Percentiles rank a stretch among this genome's conserved stretches.
Evolutionary conservation across 1,140 invertebrate species (phyloP).

Genomic region (Hyles euphorbiae): DNA sequence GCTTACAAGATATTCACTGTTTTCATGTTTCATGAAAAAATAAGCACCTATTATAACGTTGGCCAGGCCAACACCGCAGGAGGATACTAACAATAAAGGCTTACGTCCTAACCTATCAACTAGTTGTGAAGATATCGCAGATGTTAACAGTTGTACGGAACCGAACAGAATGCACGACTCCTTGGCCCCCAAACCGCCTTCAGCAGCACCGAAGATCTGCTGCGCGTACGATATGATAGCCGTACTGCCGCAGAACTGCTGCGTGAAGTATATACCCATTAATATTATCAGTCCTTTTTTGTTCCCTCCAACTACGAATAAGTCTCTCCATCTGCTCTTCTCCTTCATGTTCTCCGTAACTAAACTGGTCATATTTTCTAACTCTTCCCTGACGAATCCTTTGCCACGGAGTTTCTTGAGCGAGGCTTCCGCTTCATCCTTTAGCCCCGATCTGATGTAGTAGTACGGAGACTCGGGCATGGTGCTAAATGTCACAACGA

Average conservation of each 20-base stretch:
- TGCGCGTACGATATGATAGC: conserved; percentile 85
- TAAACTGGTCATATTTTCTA: conserved; percentile 78
- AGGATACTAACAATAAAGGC: conserved; percentile 80
- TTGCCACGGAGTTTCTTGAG: conserved; percentile 79
- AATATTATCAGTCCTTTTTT: conserved; percentile 80
- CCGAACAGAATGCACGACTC: conserved; percentile 81
- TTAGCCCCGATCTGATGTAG: conserved; percentile 75
- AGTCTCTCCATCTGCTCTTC: conserved; percentile 76
- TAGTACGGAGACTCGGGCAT: conserved; percentile 90
- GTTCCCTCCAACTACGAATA: conserved; percentile 77
- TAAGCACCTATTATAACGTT: conserved; percentile 78
- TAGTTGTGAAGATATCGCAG: conserved; percentile 78
- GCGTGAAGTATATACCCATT: conserved; percentile 81
- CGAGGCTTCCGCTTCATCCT: conserved; percentile 77
- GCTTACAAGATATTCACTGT: conserved; percentile 48
- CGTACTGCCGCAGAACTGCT: conserved; percentile 86
- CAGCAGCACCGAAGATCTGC: conserved; percentile 80
- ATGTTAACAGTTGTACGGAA: conserved; percentile 80
- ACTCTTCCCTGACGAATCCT: conserved; percentile 77
- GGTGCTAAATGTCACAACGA: conserved; percentile 79
- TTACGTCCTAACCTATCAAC: conserved; percentile 84
- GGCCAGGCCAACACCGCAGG: conserved; percentile 72
- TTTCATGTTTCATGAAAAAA: conserved; percentile 75
- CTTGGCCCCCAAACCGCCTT: conserved; percentile 69
- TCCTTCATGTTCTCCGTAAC: conserved; percentile 76